Conservation (phyloP, 2,113 vertebrate species). For the Platysteira castanea region DNA sequence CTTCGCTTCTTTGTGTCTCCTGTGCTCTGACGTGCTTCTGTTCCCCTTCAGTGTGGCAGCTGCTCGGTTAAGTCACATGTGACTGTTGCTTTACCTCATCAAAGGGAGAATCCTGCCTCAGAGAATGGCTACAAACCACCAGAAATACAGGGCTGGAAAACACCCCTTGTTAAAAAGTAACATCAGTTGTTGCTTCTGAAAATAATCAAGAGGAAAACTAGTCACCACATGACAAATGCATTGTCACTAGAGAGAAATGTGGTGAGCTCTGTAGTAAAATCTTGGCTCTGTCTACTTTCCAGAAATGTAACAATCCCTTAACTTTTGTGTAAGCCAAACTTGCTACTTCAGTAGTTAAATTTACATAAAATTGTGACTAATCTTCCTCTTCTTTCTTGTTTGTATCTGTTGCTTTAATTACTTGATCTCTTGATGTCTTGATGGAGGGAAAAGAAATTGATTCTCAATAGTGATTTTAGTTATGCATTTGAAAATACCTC, state of each 20-base stretch:
- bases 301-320: not conserved
- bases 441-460: not conserved
- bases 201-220: not conserved
- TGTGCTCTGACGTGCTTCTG: not conserved
- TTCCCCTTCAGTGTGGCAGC: not conserved
- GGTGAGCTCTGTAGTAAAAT: not conserved
- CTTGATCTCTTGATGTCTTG: not conserved
- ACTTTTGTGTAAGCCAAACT: not conserved
- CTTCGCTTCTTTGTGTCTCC: fast-evolving
- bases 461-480: not conserved
- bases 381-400: not conserved
- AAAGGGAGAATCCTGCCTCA: not conserved
- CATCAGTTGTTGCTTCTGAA: not conserved
- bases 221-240: fast-evolving
- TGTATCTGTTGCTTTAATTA: not conserved
- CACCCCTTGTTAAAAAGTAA: not conserved
- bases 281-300: not conserved
- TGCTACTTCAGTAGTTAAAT: not conserved
- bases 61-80: not conserved
- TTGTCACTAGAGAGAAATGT: fast-evolving
- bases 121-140: not conserved
- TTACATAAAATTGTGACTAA: not conserved
- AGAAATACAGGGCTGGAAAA: not conserved
- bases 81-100: not conserved
- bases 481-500: not conserved